Percentiles rank a stretch among this genome's conserved stretches.
Evolutionary conservation across 2,888 invertebrate species (phyloP).

Genomic region (Drosophila seclusa): DNA sequence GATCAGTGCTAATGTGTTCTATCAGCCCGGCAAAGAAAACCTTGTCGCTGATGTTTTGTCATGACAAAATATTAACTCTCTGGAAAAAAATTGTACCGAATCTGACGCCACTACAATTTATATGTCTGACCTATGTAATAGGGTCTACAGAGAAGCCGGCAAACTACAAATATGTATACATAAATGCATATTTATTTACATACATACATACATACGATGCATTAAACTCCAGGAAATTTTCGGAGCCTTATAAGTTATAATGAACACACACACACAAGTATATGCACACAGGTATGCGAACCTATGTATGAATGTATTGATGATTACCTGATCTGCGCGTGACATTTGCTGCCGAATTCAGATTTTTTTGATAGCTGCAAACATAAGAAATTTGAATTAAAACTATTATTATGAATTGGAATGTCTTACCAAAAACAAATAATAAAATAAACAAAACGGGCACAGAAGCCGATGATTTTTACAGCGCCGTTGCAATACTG

Average conservation of each 20-base stretch:
- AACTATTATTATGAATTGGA: not conserved
- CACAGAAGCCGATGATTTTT: slow-evolving; percentile 2
- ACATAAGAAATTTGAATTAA: slow-evolving; percentile 22
- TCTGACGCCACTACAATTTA: not conserved
- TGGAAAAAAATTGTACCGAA: not conserved
- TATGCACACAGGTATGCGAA: slow-evolving; percentile 7
- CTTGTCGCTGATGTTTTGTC: not conserved
- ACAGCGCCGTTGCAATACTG: not conserved
- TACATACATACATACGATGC: not conserved
- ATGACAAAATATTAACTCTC: not conserved
- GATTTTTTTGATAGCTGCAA: slow-evolving; percentile 71
- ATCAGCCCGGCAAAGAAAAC: not conserved
- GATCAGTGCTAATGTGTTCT: not conserved
- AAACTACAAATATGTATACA: not conserved
- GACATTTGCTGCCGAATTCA: slow-evolving; percentile 89
- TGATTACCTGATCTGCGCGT: slow-evolving; percentile 94
- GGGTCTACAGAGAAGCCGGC: not conserved
- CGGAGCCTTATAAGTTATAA: slow-evolving; percentile 6
- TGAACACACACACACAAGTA: slow-evolving; percentile 1
- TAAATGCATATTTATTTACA: not conserved
- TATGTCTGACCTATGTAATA: not conserved
- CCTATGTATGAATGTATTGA: slow-evolving; percentile 17
- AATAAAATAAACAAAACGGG: slow-evolving; percentile 66
- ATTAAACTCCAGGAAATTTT: slow-evolving; percentile 3
- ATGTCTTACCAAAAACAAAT: slow-evolving; percentile 72